Evolutionary conservation across 2,888 invertebrate species (phyloP), one percentile per base, ranked within the genome.

Genomic region (Trissonchulus latispiculum): DNA sequence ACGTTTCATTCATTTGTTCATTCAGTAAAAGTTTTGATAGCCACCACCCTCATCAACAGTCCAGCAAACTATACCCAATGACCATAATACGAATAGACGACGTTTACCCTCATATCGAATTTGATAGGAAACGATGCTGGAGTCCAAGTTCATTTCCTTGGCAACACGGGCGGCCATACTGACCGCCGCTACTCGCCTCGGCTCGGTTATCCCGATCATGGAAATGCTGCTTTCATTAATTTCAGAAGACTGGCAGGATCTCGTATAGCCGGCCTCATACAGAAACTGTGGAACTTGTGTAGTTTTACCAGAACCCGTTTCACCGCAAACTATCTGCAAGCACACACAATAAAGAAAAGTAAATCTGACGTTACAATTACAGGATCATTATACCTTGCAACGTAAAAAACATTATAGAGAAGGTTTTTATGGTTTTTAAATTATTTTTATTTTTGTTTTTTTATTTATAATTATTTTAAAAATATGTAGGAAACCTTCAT

Each of bases 261-360:
- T 71, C 0, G 94, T 90, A 83, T 93, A 97, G 0, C 95, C 97
- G 0, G 95, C 94, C 86, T 99, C 99, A 80, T 94, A 97, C 0
- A 99, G 87, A 82, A 99, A 99, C 84, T 99, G 99, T 0, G 99
- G 99, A 15, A 99, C 89, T 86, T 99, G 99, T 0, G 99, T 99
- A 0, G 99, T 99, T 87, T 99, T 99, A 23, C 97, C 97, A 77
- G 91, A 91, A 0, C 95, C 95, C 33, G 96, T 97, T 87, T 95
- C 95, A 73, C 97, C 97, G 79, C 85, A 87, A 29, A 87, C 78
- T 78, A 95, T 89, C 1, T 93, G 87, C 75, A 95, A 85, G 8
- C 8, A 48, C 23, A 23, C 8, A 48, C 8, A 48, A 48, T 15
- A 23, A 15, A 15, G 8, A 15, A 23, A 48, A 48, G 8, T 48